Percentiles rank a stretch among this genome's conserved stretches.
Conservation (phyloP, 1,140 invertebrate species). For the Bombus superbus region DNA sequence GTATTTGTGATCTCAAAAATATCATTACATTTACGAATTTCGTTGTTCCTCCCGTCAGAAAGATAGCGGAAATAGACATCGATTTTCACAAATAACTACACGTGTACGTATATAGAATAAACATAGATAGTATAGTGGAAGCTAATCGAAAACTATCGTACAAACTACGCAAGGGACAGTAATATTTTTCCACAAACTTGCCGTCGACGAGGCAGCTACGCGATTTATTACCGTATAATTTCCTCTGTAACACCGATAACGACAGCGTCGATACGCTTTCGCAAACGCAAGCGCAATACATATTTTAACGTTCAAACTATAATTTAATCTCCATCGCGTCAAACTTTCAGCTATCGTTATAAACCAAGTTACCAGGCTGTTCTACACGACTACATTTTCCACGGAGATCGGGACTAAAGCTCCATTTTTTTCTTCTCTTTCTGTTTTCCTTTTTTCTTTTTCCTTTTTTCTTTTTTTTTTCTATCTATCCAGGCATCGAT, state of each 20-base stretch:
- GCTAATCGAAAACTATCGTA: neutral
- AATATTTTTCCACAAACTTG: neutral
- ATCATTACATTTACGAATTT: neutral
- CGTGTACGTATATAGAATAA: too few relatives aligned
- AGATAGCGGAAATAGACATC: neutral
- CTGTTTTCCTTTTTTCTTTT: too few relatives aligned
- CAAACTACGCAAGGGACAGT: neutral
- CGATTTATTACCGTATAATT: neutral
- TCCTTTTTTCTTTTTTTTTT: rapidly evolving
- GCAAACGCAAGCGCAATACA: neutral
- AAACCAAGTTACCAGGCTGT: neutral
- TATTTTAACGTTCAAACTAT: neutral
- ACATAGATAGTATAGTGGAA: too few relatives aligned
- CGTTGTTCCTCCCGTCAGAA: neutral
- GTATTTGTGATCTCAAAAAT: neutral
- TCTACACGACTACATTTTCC: neutral
- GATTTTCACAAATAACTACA: too few relatives aligned
- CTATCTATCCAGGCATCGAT: neutral
- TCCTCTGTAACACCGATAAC: neutral
- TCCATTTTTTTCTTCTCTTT: neutral
- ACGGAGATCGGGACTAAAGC: neutral
- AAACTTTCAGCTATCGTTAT: neutral
- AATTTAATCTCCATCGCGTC: neutral
- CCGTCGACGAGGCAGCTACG: neutral
- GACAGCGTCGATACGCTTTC: neutral